Base-by-base conservation (phyloP, 2,113 vertebrate species). In the Microcebus ravelobensis region DNA sequence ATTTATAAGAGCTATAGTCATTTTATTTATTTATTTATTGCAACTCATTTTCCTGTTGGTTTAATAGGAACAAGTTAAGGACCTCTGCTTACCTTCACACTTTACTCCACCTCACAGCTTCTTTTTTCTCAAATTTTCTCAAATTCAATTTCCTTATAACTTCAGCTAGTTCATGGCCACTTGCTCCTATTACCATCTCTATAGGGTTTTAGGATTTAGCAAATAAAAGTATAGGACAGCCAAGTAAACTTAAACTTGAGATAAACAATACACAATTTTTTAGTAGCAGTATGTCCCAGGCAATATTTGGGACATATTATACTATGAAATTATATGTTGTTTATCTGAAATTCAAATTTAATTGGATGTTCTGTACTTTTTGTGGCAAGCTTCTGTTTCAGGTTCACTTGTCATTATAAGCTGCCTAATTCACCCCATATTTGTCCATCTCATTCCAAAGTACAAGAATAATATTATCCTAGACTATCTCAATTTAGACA, bases 191-290 rank as follows among this genome's bases (percentile, higher is more conserved):
- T 88, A 57, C 65, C 27, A 18, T 74, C 12, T 85, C 50, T 5
- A 3, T 34, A 80, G 13, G 12, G 9, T 29, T 80, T 67, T 8
- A 55, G 42, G 8, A n/a, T 36, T 93, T 71, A 87, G 11, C 61
- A 82, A 88, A 87, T 92, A 92, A 84, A 92, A 91, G n/a, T 84
- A 55, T 70, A 39, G 39, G 6, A 31, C 1, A 85, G 4, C 0
- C 50, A 81, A 80, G 55, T 87, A 84, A 91, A 52, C 88, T 81
- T 88, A 31, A 90, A 87, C 48, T 91, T 87, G 14, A 96, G 39
- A 39, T 67, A 94, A 94, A 29, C 6, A 68, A 79, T 18, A 34
- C 3, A 65, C 0, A 68, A 17, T 21, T 95, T 79, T 82, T 45
- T 87, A 48, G 20, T 48, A 4, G 48, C 45, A 74, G 45, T 15